Conservation (phyloP, 1,140 invertebrate genomes). For the Hyles vespertilio region DNA sequence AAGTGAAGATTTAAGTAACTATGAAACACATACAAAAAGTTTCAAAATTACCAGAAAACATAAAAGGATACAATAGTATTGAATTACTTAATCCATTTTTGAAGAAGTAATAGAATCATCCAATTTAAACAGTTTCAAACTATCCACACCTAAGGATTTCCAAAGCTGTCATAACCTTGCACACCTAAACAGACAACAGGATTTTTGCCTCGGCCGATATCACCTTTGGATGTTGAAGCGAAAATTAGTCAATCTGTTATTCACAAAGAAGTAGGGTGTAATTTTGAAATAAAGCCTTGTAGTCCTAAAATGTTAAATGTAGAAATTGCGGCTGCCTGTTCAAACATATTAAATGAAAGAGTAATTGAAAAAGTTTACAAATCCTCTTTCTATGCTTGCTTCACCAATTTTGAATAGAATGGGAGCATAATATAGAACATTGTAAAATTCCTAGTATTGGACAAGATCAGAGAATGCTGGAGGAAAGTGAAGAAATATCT, state of each 20-base stretch:
- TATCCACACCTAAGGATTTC: constrained; percentile 27
- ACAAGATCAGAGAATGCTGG: constrained; percentile 16
- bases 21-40: constrained; percentile 74
- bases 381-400: constrained; percentile 35
- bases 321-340: constrained; percentile 57
- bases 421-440: constrained; percentile 25
- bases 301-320: constrained; percentile 71
- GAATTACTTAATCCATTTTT: constrained; percentile 67
- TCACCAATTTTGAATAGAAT: constrained; percentile 28
- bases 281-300: constrained; percentile 75
- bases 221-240: constrained; percentile 72
- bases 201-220: constrained; percentile 43
- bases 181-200: constrained; percentile 28
- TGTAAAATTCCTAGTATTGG: constrained; percentile 18
- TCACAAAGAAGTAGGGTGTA: constrained; percentile 74
- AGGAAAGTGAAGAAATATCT: constrained; percentile 30
- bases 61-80: constrained; percentile 67
- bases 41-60: constrained; percentile 71
- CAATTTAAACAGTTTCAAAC: constrained; percentile 31
- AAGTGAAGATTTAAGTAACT: constrained; percentile 66
- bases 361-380: constrained; percentile 65
- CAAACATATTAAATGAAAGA: constrained; percentile 54
- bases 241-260: constrained; percentile 76
- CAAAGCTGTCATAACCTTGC: constrained; percentile 21
- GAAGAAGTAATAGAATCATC: constrained; percentile 63